Evolutionary conservation across 2,113 vertebrate genomes (phyloP), one percentile per base, ranked within the genome.

Genomic region (Sinocyclocheilus anophthalmus): DNA sequence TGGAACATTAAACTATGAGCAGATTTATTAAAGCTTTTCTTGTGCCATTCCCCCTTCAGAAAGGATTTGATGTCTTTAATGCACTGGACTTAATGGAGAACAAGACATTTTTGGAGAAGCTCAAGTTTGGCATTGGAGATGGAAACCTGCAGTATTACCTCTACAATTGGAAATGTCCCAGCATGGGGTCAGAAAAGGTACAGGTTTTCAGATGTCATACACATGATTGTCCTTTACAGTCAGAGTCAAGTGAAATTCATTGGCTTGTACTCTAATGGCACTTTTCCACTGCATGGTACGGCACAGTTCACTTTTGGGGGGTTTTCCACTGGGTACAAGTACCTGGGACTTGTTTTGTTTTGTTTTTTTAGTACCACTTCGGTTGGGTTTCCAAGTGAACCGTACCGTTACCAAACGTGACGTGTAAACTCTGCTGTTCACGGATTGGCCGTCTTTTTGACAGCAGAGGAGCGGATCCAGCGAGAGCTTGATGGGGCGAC

Each of bases 71-170:
- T 0, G 98, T 99, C 89, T 99, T 99, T 94, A 99, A 99, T 94
- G 98, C 98, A 95, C 97, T 99, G 96, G 98, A 99, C 95, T 96
- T 99, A 92, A 99, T 99, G 98, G 97, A 99, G 93, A 99, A 99
- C 92, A 99, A 98, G 95, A 98, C 96, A 87, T 99, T 99, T 94
- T 92, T 99, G 94, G 98, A 99, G 94, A 99, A 99, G 93, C 96
- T 99, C 89, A 99, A 99, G 94, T 99, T 99, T 8, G 98, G 98
- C 88, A 99, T 99, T 0, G 98, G 98, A 7, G 98, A 99, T 0
- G 98, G 98, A 88, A 99, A 99, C 92, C 95, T 99, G 94, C 98
- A 99, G 97, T 99, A 99, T 99, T 99, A 99, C 87, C 96, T 99
- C 91, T 99, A 99, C 96, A 99, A 99, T 95, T 99, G 98, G 98